Conservation (phyloP, 2,113 vertebrate genomes). For the Blennius ocellaris region DNA sequence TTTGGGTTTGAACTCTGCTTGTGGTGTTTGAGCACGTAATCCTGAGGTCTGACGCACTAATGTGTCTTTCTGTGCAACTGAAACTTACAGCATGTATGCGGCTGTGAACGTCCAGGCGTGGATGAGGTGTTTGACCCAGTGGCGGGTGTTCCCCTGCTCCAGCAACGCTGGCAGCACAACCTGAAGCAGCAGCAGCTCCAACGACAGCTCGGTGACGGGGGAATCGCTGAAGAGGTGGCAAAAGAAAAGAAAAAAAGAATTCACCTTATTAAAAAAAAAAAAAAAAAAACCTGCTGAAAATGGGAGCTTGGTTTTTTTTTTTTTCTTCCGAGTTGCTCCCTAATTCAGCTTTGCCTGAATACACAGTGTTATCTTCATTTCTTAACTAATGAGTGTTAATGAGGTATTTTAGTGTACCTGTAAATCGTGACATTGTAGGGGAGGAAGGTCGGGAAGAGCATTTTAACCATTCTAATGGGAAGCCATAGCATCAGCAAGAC, state of each 20-base stretch:
- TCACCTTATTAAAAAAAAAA: too few relatives aligned
- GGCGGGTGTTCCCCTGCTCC: slow-evolving; percentile 96
- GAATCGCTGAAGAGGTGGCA: slow-evolving; percentile 86
- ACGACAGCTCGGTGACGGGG: slow-evolving; percentile 95
- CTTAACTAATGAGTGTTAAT: background rate
- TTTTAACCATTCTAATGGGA: slow-evolving; percentile 94
- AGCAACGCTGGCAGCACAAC: slow-evolving; percentile 94
- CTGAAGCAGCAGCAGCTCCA: slow-evolving; percentile 95
- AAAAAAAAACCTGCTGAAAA: too few relatives aligned
- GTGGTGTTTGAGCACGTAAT: too few relatives aligned
- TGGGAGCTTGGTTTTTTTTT: background rate
- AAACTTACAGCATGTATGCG: slow-evolving; percentile 91
- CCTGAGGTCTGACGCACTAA: too few relatives aligned
- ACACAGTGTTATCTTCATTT: background rate
- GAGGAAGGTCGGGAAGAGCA: slow-evolving; percentile 91
- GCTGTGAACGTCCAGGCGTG: slow-evolving; percentile 95
- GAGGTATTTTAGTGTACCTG: slow-evolving; percentile 82
- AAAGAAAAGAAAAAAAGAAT: too few relatives aligned
- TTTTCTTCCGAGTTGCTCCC: background rate
- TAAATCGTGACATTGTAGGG: slow-evolving; percentile 99
- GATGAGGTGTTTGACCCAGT: slow-evolving; percentile 97
- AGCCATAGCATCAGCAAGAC: slow-evolving; percentile 99
- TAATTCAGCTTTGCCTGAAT: background rate
- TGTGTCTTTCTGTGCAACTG: background rate
- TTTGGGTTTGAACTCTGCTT: too few relatives aligned